These are phyloP conservation scores for Uloborus plumipes DNA, from an alignment of 2,888 invertebrate genomes.

Conservation along the genomic window DNA sequence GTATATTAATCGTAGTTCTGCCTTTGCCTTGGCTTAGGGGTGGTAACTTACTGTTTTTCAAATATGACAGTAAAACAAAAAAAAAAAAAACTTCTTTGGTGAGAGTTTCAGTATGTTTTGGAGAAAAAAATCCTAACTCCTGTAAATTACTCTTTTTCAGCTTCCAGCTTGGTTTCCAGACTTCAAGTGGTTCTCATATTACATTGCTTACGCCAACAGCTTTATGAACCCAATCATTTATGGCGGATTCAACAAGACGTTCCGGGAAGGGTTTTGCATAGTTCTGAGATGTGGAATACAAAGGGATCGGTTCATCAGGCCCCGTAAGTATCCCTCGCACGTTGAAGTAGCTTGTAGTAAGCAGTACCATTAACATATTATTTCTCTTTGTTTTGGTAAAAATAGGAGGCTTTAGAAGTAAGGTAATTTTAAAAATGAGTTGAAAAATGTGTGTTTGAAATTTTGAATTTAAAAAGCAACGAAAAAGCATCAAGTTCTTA, in stretches of 20 bases:
- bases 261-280: conserved; percentile 70
- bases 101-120: no score
- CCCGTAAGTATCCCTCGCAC: conserved; percentile 25
- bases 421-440: no score
- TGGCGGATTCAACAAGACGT: conserved; percentile 72
- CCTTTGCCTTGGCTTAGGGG: no score
- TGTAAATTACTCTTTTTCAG: conserved; percentile 63
- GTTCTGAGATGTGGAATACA: conserved; percentile 64
- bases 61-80: no score
- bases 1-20: no score
- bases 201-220: conserved; percentile 71
- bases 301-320: conserved; percentile 33
- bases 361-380: background rate
- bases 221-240: conserved; percentile 72
- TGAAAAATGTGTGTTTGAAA: no score
- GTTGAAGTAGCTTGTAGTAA: background rate
- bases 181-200: conserved; percentile 70
- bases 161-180: conserved; percentile 70
- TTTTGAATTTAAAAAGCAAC: no score
- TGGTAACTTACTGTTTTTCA: no score
- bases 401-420: no score
- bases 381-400: background rate
- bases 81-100: no score
- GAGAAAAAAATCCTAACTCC: no score
- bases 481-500: no score